Evolutionary conservation across 2,113 vertebrate species (phyloP).

Genomic region (Rissa tridactyla): DNA sequence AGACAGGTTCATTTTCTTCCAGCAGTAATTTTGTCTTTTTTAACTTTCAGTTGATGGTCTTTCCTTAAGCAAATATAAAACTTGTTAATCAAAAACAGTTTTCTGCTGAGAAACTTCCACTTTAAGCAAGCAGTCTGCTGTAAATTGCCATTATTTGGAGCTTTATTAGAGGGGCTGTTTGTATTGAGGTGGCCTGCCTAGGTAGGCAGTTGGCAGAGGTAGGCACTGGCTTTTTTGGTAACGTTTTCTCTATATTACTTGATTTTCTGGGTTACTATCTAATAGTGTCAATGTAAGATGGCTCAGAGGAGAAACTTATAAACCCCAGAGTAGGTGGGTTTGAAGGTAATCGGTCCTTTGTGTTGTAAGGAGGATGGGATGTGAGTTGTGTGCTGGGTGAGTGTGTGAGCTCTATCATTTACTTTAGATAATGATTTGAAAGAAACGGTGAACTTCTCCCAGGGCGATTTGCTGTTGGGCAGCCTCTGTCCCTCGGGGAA

Average conservation of each 20-base stretch:
- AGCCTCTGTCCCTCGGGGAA: fast-evolving
- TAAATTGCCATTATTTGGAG: not conserved
- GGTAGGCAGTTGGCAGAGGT: not conserved
- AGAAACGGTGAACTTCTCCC: fast-evolving
- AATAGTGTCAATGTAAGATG: fast-evolving
- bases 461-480: fast-evolving
- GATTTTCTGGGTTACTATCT: not conserved
- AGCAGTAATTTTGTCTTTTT: not conserved
- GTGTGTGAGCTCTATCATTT: fast-evolving
- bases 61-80: not conserved
- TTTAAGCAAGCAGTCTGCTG: not conserved
- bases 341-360: fast-evolving
- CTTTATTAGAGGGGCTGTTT: not conserved
- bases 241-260: fast-evolving
- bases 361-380: fast-evolving
- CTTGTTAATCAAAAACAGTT: not conserved
- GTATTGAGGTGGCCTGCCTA: not conserved
- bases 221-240: fast-evolving
- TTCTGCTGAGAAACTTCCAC: not conserved
- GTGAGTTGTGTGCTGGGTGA: fast-evolving
- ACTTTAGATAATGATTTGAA: not conserved
- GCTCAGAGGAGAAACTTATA: not conserved
- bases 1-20: not conserved
- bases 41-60: fast-evolving
- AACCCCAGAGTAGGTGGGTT: fast-evolving